Evolutionary conservation across 2,888 invertebrate genomes (phyloP).

Genomic region (Mythimna lalbum): DNA sequence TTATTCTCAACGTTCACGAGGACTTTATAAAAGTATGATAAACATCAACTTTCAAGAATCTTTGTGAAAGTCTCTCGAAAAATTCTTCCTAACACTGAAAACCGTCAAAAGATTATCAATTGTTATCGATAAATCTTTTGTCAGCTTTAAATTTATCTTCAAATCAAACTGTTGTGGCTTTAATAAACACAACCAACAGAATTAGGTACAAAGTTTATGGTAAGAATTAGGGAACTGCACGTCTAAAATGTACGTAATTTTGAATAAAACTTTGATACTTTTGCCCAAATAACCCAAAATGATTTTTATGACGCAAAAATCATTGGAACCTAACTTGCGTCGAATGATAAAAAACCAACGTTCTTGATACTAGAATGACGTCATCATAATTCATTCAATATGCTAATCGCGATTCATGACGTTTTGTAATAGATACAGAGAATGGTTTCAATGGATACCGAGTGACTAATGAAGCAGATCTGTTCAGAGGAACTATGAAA

Average conservation of each 20-base stretch:
- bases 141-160: not conserved
- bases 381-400: constrained; percentile 33
- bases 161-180: constrained; percentile 1
- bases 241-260: constrained; percentile 3
- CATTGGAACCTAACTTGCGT: constrained; percentile 1
- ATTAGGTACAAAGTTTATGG: not conserved
- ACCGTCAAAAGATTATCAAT: not conserved
- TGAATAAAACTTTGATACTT: not conserved
- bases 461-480: constrained; percentile 56
- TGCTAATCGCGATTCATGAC: constrained; percentile 29
- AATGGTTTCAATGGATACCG: constrained; percentile 33
- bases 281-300: constrained; percentile 2
- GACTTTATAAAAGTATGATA: not conserved
- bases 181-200: constrained; percentile 1
- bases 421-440: constrained; percentile 23
- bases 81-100: not conserved
- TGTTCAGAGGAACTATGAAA: constrained; percentile 39
- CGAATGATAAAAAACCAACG: constrained; percentile 14
- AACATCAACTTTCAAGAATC: not conserved
- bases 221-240: constrained; percentile 7
- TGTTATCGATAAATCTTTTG: no score
- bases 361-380: constrained; percentile 42
- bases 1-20: not conserved
- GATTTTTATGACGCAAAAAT: constrained; percentile 18
- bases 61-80: not conserved